Conservation (phyloP, 2,113 vertebrate genomes). For the Daubentonia madagascariensis region DNA sequence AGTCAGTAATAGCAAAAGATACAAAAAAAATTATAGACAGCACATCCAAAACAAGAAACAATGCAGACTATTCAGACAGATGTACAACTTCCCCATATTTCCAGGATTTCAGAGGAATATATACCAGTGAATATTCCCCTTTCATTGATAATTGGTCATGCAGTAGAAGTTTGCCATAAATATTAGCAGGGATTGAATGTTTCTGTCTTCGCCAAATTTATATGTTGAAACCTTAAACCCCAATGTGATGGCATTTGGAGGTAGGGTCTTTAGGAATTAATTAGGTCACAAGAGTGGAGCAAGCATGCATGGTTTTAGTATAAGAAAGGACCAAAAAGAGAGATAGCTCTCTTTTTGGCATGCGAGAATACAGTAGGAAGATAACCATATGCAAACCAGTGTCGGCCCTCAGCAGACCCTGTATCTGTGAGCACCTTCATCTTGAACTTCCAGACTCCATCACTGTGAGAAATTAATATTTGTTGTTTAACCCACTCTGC, state of each 20-base stretch:
- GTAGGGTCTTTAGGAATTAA: background rate
- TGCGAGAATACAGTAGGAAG: background rate
- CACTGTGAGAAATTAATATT: background rate
- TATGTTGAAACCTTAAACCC: background rate
- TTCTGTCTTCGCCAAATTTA: background rate
- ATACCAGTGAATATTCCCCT: background rate
- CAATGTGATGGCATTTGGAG: background rate
- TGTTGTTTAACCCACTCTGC: background rate
- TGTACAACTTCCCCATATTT: background rate
- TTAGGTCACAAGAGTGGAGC: background rate
- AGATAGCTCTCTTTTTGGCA: background rate
- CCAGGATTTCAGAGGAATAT: background rate
- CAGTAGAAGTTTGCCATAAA: background rate
- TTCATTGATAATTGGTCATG: background rate
- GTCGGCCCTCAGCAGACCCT: background rate
- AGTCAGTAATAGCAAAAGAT: background rate
- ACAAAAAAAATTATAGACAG: background rate
- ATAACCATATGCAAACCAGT: background rate
- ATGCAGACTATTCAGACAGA: too few species aligned
- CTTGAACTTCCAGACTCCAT: background rate
- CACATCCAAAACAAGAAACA: background rate
- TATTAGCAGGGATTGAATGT: background rate
- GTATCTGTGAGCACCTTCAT: background rate
- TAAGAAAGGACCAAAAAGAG: background rate
- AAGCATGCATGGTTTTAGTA: background rate